Evolutionary conservation across 2,888 invertebrate genomes (phyloP).

Genomic region (Alsophila aescularia): DNA sequence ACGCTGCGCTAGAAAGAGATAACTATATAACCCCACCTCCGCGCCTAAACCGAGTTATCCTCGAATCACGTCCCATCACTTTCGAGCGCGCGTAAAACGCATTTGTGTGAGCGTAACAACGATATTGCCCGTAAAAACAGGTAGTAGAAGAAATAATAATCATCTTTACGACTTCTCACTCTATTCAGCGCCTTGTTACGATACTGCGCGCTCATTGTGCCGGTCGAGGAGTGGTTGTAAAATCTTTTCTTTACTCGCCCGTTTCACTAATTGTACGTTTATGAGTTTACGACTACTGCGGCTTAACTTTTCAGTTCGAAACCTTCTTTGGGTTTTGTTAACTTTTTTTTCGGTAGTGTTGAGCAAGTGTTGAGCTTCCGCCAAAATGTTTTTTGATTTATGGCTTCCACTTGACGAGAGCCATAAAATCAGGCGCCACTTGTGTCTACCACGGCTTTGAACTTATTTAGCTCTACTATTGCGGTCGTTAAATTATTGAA

Average conservation of each 20-base stretch:
- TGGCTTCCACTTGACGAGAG: conserved; percentile 6
- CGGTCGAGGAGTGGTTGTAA: conserved; percentile 82
- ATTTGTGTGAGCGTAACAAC: conserved; percentile 65
- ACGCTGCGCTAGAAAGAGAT: conserved; percentile 73
- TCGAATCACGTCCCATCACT: conserved; percentile 62
- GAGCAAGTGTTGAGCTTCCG: conserved; percentile 34
- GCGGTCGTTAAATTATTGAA: background rate
- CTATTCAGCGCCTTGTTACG: conserved; percentile 85
- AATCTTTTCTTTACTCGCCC: conserved; percentile 84
- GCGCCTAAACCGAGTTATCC: conserved; percentile 58
- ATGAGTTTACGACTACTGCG: conserved; percentile 83
- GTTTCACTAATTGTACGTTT: conserved; percentile 85
- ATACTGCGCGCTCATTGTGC: conserved; percentile 84
- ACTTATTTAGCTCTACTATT: background rate
- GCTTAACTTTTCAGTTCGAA: conserved; percentile 77
- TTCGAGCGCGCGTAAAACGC: conserved; percentile 50
- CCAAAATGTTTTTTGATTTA: conserved; percentile 29
- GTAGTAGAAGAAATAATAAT: conserved; percentile 86
- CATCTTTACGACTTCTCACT: conserved; percentile 86
- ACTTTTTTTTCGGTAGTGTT: conserved; percentile 50
- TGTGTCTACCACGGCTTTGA: background rate
- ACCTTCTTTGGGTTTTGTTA: conserved; percentile 72
- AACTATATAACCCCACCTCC: conserved; percentile 55
- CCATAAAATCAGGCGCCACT: conserved; percentile 31
- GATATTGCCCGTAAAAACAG: conserved; percentile 81